Percentiles rank a stretch among this genome's conserved stretches.
Evolutionary conservation across 2,113 vertebrate species (phyloP).

Genomic region (Alligator mississippiensis): DNA sequence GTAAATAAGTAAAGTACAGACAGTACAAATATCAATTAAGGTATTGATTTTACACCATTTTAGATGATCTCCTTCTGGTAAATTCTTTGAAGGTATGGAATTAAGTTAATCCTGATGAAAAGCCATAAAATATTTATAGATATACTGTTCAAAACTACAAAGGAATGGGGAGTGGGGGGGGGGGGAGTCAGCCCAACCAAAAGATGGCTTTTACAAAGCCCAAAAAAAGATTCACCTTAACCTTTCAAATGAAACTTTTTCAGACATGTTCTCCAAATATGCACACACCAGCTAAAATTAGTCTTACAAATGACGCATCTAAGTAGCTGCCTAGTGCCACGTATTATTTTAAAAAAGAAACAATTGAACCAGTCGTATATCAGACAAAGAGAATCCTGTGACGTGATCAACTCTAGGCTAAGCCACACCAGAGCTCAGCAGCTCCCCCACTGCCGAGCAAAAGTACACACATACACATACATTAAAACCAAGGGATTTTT

Average conservation of each 20-base stretch:
- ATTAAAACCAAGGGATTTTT: slow-evolving; percentile 3
- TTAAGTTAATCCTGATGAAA: slow-evolving; percentile 19
- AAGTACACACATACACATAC: neutral
- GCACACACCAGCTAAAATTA: slow-evolving; percentile 61
- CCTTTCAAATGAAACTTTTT: slow-evolving; percentile 2
- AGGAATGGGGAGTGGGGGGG: neutral
- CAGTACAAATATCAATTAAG: slow-evolving; percentile 31
- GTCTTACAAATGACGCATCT: slow-evolving; percentile 62
- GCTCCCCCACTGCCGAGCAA: neutral
- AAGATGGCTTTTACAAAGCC: slow-evolving; percentile 1
- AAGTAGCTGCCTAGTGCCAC: slow-evolving; percentile 53
- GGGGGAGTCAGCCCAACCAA: neutral
- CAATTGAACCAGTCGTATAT: slow-evolving; percentile 58
- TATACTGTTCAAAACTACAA: neutral
- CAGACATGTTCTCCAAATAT: slow-evolving; percentile 41
- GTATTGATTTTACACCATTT: slow-evolving; percentile 22
- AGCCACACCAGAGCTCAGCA: slow-evolving; percentile 29
- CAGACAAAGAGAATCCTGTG: neutral
- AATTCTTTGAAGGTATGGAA: slow-evolving; percentile 38
- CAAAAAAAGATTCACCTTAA: slow-evolving; percentile 6
- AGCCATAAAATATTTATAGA: neutral
- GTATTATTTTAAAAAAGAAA: slow-evolving; percentile 67
- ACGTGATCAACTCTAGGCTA: neutral
- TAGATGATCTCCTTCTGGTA: slow-evolving; percentile 23
- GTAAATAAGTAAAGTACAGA: slow-evolving; percentile 1